Evolutionary conservation across 92 coral and sea anemone species (phyloP), one percentile per base, ranked within the genome.

Genomic region (Pocillopora grandis): DNA sequence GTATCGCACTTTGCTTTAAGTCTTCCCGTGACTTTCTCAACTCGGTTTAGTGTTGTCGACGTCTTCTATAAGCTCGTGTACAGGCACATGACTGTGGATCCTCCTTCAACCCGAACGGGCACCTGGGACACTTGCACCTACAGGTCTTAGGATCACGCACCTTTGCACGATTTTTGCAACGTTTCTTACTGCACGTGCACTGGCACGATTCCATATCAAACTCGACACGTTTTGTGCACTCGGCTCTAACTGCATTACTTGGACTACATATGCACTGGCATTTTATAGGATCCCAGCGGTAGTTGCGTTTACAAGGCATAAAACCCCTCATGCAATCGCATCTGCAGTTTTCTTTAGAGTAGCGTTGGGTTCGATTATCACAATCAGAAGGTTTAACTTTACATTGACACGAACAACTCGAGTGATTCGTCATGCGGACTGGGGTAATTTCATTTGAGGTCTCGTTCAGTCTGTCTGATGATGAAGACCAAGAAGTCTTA

Each of bases 331-430:
- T 76, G 23, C 88, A 84, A 65, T 76, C 82, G 74, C 88, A 84
- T 1, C 88, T 74, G 23, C 88, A 84, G 16, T 68, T 58, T 58
- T 84, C 55, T 58, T 76, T 20, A 48, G 75, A 66, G 36, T 79
- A 84, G 62, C 37, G 62, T 67, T 91, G 93, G 21, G 93, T 89
- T 27, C 80, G 36, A 13, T 90, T 90, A 72, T 94, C 65, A 70
- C 98, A 94, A 13, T 92, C 92, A 14, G 87, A 68, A 23, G 95
- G 93, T 58, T 81, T 84, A 13, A 85, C 73, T 42, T 72, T 66
- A 76, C 98, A 94, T 67, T 59, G 74, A 69, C 98, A 92, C 6
- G 86, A 90, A 21, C 98, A 94, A 12, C 56, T 63, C 1, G 98
- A 92, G 80, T 94, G 98, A 77, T 94, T 94, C 10, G 80, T 78